Evolutionary conservation across 2,797 vertebrate species (phyloP).

Genomic region (Neoniphon sammara): DNA sequence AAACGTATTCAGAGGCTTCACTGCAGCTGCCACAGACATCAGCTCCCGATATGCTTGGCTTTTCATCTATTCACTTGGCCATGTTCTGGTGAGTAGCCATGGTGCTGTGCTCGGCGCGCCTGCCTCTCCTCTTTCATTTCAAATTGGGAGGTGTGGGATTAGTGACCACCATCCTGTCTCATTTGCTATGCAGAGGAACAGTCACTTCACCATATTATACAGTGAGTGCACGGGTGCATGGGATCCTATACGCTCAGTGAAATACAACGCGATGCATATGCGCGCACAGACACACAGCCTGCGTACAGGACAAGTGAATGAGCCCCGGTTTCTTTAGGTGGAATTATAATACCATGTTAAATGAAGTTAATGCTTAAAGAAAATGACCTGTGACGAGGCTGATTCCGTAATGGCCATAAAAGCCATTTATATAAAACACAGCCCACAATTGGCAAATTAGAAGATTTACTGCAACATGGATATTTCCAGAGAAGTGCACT

Average conservation of each 20-base stretch:
- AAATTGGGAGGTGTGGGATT: slow-evolving; percentile 52
- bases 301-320: no score
- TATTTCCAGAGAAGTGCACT: slow-evolving; percentile 1
- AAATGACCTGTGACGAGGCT: no score
- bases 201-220: slow-evolving; percentile 24
- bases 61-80: slow-evolving; percentile 72
- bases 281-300: no score
- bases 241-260: slow-evolving; percentile 34
- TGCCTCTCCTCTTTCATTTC: slow-evolving; percentile 54
- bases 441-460: slow-evolving; percentile 20
- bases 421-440: background rate
- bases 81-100: slow-evolving; percentile 69
- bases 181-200: slow-evolving; percentile 39
- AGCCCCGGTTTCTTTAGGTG: background rate
- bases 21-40: slow-evolving; percentile 74
- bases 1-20: slow-evolving; percentile 41
- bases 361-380: slow-evolving; percentile 12
- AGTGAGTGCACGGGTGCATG: slow-evolving; percentile 18
- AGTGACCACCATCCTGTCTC: slow-evolving; percentile 50
- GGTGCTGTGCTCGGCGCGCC: slow-evolving; percentile 54
- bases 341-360: slow-evolving; percentile 23
- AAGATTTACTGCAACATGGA: slow-evolving; percentile 14
- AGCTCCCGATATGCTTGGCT: slow-evolving; percentile 67
- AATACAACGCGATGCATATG: background rate
- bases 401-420: background rate